Conservation (phyloP, 92 coral and sea anemone species). For the Nematostella vectensis region DNA sequence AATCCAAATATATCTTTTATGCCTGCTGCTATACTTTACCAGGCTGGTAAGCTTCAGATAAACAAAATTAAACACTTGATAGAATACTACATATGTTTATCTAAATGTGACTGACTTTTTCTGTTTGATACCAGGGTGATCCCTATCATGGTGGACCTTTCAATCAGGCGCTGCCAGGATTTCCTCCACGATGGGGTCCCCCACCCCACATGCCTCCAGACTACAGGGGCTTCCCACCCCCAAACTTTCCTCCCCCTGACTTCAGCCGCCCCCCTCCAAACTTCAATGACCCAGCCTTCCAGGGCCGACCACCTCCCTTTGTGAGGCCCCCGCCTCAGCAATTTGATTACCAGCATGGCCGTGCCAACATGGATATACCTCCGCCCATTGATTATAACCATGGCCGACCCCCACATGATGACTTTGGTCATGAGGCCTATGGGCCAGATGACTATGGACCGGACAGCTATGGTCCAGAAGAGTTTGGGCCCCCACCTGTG, state of each 20-base stretch:
- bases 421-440: too few species aligned
- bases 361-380: conserved; percentile 43
- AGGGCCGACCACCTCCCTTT: conserved; percentile 69
- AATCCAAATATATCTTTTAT: too few species aligned
- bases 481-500: conserved; percentile 29
- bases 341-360: conserved; percentile 78
- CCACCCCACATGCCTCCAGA: conserved; percentile 49
- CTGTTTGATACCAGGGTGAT: neutral
- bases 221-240: conserved; percentile 46
- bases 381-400: conserved; percentile 66
- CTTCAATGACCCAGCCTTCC: conserved; percentile 41
- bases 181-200: conserved; percentile 30
- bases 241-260: conserved; percentile 65
- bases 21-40: too few species aligned
- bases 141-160: neutral
- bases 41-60: too few species aligned
- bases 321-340: conserved; percentile 72
- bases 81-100: too few species aligned
- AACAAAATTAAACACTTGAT: too few species aligned
- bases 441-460: conserved; percentile 34
- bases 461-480: conserved; percentile 37
- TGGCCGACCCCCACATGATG: conserved; percentile 37
- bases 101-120: too few species aligned
- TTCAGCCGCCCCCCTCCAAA: conserved; percentile 81
- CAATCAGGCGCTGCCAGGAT: conserved; percentile 28